Base-by-base conservation (phyloP, 2,113 vertebrate species). In the Centropus unirufus region DNA sequence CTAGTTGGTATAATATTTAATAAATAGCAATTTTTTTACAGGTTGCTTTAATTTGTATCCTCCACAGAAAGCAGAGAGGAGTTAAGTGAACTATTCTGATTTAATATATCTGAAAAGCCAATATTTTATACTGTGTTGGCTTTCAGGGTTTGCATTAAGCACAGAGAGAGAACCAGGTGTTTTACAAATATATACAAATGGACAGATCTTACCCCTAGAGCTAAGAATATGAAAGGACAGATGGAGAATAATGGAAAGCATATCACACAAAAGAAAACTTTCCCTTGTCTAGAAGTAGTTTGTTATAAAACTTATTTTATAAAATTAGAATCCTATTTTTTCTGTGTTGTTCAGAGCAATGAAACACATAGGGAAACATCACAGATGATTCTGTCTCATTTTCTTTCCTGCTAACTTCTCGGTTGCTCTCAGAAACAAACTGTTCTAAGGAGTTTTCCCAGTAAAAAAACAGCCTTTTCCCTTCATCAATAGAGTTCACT, bases 81-180 rank as follows among this genome's bases (percentile, higher is more conserved):
- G 44, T 34, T 90, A 87, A 90, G 62, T 79, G 74, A 91, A 79
- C n/a, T 11, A n/a, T 87, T 91, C 49, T 57, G 58, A 64, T 75
- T 81, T 84, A 87, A 84, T 79, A 64, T 34, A 73, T 62, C 58
- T 54, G 13, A 89, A 89, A 46, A 73, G 13, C 36, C 79, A 92
- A 66, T 84, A 93, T 73, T 92, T 89, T 84, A 85, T 72, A 75
- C 54, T 54, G n/a, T 69, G 22, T 62, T 84, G 46, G 52, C 69
- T 94, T 89, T 95, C 76, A 92, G n/a, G 66, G 61, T 89, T 95
- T 89, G 39, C 62, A 76, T 83, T 89, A 91, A 82, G n/a, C 26
- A 58, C 21, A 69, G 59, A 83, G 24, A 82, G 36, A 61, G 24
- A 61, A 49, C 32, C 67, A 76, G 83, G 55, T 79, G n/a, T 30